A percentile compares a stretch with the other conserved stretches of the same genome.
Conservation (phyloP, 2,113 vertebrate genomes). For the Sprattus sprattus region DNA sequence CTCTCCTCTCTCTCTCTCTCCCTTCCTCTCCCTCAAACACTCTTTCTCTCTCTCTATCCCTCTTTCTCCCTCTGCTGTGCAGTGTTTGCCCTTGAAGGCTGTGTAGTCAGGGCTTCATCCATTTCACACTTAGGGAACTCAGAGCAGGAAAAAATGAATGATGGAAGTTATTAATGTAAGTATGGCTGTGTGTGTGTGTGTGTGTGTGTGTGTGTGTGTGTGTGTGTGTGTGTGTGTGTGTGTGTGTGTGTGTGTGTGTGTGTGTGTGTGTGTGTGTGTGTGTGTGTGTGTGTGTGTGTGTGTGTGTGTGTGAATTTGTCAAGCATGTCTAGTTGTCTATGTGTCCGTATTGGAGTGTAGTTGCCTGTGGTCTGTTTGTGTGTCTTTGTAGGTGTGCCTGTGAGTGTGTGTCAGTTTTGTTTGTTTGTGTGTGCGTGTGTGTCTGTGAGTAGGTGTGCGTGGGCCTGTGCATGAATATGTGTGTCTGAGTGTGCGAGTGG, state of each 20-base stretch:
- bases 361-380: background rate
- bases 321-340: background rate
- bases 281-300: background rate
- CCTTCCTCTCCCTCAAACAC: background rate
- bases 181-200: background rate
- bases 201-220: background rate
- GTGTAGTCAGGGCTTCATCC: background rate
- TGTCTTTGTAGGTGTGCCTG: background rate
- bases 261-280: background rate
- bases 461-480: background rate
- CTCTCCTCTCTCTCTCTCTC: background rate
- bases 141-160: background rate
- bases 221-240: background rate
- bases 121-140: background rate
- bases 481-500: background rate
- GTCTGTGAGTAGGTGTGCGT: background rate
- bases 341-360: background rate
- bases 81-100: constrained; percentile 29
- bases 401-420: background rate
- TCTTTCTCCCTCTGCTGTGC: background rate
- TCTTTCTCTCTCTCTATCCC: background rate
- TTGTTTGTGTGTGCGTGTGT: background rate
- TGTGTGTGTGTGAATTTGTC: background rate
- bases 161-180: background rate
- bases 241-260: background rate